These are phyloP conservation scores for Nomada ruficornis DNA, from an alignment of 2,888 invertebrate species.

Conservation along the genomic window DNA sequence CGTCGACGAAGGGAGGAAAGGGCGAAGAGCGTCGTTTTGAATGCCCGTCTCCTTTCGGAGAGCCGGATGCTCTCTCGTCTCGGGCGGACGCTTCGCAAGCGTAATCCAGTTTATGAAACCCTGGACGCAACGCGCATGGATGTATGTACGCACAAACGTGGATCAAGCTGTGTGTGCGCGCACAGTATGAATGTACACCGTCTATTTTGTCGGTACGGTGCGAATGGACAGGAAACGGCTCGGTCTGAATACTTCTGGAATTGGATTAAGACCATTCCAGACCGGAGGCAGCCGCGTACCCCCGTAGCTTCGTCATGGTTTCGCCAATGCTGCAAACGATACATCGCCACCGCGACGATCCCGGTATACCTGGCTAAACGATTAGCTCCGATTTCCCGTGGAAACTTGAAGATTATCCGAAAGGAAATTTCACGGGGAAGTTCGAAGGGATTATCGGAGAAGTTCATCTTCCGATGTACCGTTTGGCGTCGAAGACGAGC, in stretches of 20 bases:
- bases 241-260: constrained; percentile 77
- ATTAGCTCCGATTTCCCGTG: constrained; percentile 36
- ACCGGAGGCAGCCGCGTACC: constrained; percentile 32
- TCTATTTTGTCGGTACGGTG: constrained; percentile 63
- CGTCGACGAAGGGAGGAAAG: constrained; percentile 51
- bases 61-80: constrained; percentile 75
- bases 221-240: constrained; percentile 81
- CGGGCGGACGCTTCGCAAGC: constrained; percentile 68
- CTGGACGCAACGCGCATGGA: constrained; percentile 56
- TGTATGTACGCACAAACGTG: constrained; percentile 7
- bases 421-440: constrained; percentile 1
- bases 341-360: background rate
- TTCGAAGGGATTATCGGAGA: constrained; percentile 30
- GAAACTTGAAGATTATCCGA: constrained; percentile 55
- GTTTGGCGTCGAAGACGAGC: constrained; percentile 19
- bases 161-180: background rate
- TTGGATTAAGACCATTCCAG: constrained; percentile 76
- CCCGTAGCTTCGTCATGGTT: constrained; percentile 61
- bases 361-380: constrained; percentile 27
- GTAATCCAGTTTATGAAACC: constrained; percentile 78
- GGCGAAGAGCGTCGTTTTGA: constrained; percentile 67
- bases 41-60: constrained; percentile 72
- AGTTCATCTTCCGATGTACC: constrained; percentile 40
- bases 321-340: constrained; percentile 35
- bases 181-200: constrained; percentile 47